A percentile compares a stretch with the other conserved stretches of the same genome.
Evolutionary conservation across 1,140 invertebrate species (phyloP).

Genomic region (Aphaenogaster ashmeadi): DNA sequence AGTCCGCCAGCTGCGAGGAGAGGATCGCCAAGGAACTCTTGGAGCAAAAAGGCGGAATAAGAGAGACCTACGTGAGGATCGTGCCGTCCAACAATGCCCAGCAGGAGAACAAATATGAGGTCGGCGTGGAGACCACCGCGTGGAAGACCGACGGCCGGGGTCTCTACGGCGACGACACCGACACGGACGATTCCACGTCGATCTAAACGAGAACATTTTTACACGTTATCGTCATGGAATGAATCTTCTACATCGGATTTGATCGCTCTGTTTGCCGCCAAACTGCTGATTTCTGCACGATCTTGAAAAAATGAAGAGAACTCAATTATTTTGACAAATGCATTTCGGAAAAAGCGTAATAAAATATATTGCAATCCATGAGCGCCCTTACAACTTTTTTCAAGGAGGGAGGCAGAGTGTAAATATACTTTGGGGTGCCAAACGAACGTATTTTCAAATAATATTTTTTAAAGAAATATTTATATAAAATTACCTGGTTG

Average conservation of each 20-base stretch:
- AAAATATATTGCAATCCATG: neutral
- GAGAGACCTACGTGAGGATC: constrained; percentile 80
- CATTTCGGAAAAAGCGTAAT: neutral
- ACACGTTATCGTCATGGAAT: neutral
- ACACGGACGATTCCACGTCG: constrained; percentile 84
- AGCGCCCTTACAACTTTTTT: too few relatives aligned
- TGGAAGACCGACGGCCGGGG: constrained; percentile 77
- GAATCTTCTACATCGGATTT: neutral
- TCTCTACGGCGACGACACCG: constrained; percentile 77
- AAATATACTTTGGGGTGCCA: too few relatives aligned
- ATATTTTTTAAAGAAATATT: too few relatives aligned
- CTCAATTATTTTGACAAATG: neutral
- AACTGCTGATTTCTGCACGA: neutral
- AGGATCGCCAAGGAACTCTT: constrained; percentile 30
- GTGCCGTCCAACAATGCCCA: constrained; percentile 75
- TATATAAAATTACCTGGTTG: too few relatives aligned
- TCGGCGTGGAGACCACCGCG: constrained; percentile 75
- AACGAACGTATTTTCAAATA: too few relatives aligned
- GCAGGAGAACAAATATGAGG: constrained; percentile 76
- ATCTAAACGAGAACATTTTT: constrained; percentile 75
- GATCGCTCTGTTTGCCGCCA: neutral
- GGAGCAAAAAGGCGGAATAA: constrained; percentile 64
- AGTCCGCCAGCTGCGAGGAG: constrained; percentile 66
- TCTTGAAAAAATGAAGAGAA: neutral
- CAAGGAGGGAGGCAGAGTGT: too few relatives aligned